Base-by-base conservation (phyloP, 2,797 vertebrate species). In the Peromyscus attwateri region DNA sequence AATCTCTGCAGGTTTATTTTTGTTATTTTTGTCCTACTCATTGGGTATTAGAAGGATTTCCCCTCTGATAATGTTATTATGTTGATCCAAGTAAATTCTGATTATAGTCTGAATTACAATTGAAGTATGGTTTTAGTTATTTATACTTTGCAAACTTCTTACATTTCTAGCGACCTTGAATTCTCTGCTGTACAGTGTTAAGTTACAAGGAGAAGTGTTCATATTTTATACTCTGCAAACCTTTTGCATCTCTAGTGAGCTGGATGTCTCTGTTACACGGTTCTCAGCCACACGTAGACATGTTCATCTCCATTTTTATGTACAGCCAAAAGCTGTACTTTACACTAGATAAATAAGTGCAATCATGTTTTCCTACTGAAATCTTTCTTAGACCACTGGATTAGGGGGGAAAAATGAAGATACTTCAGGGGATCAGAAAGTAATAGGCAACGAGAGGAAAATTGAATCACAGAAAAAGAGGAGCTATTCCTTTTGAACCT, bases 381-480 rank as follows among this genome's bases (percentile, higher is more conserved):
- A 95, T 96, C 87, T 96, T 73, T 92, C 89, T 96, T 80, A 97
- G 97, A 95, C 81, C 71, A 95, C 40, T 96, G 95, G 92, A 97
- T 97, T 95, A 96, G 73, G 79, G 3, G n/a, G 2, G 43, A 79
- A 91, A 97, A 94, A 97, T 96, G 91, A 97, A 96, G 95, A 96
- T 93, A 93, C 76, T 97, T 98, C 87, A 90, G 91, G 95, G 92
- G 87, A 96, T 97, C 92, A 96, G 79, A 97, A 98, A 94, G 94
- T 97, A 97, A 97, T 95, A 97, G 95, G 88, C 96, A 95, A 93
- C 91, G 95, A 94, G 96, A 98, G 94, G 92, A 95, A 98, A 97
- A 97, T 9, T 94, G 89, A 97, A 96, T 97, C 96, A 90, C 17
- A 70, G 94, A 97, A 94, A 97, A 96, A 96, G 81, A 95, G 94